A percentile compares a stretch with the other conserved stretches of the same genome.
Conservation (phyloP, 2,888 invertebrate species). For the Diabrotica balteata region DNA sequence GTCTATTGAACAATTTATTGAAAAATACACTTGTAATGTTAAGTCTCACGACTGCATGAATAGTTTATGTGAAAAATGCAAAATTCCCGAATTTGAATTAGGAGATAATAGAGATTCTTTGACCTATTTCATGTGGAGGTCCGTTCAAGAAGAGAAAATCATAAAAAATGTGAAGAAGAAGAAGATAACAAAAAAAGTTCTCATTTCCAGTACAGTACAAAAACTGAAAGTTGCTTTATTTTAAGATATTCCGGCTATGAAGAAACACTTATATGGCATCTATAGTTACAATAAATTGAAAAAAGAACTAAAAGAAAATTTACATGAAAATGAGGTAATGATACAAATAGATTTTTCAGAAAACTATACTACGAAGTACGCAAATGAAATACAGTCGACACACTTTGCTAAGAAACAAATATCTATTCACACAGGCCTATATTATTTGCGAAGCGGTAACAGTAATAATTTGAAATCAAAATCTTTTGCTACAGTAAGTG, state of each 20-base stretch:
- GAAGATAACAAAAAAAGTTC: conserved; percentile 13
- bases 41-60: conserved; percentile 17
- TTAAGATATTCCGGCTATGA: conserved; percentile 21
- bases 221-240: conserved; percentile 8
- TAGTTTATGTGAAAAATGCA: conserved; percentile 15
- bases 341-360: conserved; percentile 24
- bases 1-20: background rate
- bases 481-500: conserved; percentile 27
- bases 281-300: conserved; percentile 13
- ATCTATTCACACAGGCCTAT: conserved; percentile 10
- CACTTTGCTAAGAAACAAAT: conserved; percentile 19
- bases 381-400: conserved; percentile 10
- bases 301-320: conserved; percentile 17
- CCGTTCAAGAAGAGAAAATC: conserved; percentile 7
- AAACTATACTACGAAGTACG: conserved; percentile 15
- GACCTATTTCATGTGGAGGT: conserved; percentile 13
- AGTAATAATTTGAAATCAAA: conserved; percentile 3
- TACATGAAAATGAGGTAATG: conserved; percentile 6
- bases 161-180: conserved; percentile 9
- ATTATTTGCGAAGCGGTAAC: conserved; percentile 12
- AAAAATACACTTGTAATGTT: conserved; percentile 7
- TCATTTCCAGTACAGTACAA: conserved; percentile 10
- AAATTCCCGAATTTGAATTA: background rate
- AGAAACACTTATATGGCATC: conserved; percentile 21
- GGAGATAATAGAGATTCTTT: conserved; percentile 6